These are phyloP conservation scores for Apeira syringaria DNA, from an alignment of 2,888 invertebrate species.

Conservation along the genomic window DNA sequence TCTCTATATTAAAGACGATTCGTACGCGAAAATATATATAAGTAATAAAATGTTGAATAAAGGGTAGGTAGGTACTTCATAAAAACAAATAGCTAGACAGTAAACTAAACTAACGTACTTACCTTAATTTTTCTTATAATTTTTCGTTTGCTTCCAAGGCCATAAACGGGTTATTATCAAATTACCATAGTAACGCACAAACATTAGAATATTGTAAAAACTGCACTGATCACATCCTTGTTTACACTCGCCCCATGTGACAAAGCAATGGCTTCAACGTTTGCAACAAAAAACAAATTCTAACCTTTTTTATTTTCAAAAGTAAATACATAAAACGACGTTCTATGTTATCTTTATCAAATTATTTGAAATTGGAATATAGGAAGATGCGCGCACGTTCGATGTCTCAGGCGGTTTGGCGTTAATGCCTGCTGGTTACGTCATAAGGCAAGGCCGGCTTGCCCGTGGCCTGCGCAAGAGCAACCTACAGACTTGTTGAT, in stretches of 20 bases:
- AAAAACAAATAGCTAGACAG: no score
- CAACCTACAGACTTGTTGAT: constrained; percentile 55
- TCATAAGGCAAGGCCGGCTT: constrained; percentile 59
- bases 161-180: neutral
- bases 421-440: constrained; percentile 59
- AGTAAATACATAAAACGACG: neutral
- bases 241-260: constrained; percentile 2
- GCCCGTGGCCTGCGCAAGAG: constrained; percentile 32
- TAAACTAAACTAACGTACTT: no score
- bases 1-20: no score
- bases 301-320: neutral
- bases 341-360: neutral
- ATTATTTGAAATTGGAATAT: constrained; percentile 8
- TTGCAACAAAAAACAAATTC: constrained; percentile 4
- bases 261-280: neutral
- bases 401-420: constrained; percentile 48
- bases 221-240: constrained; percentile 5
- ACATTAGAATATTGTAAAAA: neutral
- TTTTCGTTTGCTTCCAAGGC: no score
- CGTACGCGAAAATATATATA: no score
- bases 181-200: neutral
- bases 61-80: no score
- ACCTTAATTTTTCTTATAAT: no score
- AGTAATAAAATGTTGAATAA: no score
- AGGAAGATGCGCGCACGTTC: constrained; percentile 57